Base-by-base conservation (phyloP, 1,140 invertebrate species). In the Drosophila lowei region DNA sequence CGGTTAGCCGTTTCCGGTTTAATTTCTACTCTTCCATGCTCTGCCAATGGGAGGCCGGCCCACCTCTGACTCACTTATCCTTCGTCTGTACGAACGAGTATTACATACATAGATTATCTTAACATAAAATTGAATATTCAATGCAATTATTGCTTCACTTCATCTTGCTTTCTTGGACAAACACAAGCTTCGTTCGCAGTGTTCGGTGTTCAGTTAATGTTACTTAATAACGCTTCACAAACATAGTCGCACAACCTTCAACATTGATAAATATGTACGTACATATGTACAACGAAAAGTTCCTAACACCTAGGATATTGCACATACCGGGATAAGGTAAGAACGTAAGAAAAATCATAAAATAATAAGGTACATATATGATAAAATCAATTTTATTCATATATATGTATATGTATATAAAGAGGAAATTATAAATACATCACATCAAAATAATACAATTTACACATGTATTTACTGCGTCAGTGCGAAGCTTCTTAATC, bases 371-470 rank as follows among this genome's bases (percentile, higher is more conserved):
- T 46, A 67, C 43, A 34, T 57, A 53, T 64, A 63, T 58, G 73
- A 72, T 63, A 85, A 88, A 88, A 81, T 68, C 52, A 81, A 88
- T 62, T 81, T 81, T 88, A 78, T 88, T 88, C 77, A 72, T 76
- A 61, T 60, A 77, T 67, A 46, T 53, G 42, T 59, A 47, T 58
- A 41, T 70, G 65, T 44, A 84, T 75, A 56, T 64, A 68, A 50
- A 34, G 62, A 13, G 64, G 52, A 88, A 88, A 88, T 88, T 88
- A 88, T 88, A 88, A 88, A 89, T 88, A 88, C 75, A 88, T 88
- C 83, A 88, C 83, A 88, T 88, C 75, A 83, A 64, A 86, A 86
- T 86, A 86, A 86, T 86, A 86, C 81, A 86, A 86, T 88, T 86
- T 73, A 85, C 81, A 86, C 54, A 84, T 72, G 47, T 56, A n/a